A percentile compares a stretch with the other conserved stretches of the same genome.
These are phyloP conservation scores for Hetaerina americana DNA, from an alignment of 1,140 invertebrate species.

Conservation along the genomic window DNA sequence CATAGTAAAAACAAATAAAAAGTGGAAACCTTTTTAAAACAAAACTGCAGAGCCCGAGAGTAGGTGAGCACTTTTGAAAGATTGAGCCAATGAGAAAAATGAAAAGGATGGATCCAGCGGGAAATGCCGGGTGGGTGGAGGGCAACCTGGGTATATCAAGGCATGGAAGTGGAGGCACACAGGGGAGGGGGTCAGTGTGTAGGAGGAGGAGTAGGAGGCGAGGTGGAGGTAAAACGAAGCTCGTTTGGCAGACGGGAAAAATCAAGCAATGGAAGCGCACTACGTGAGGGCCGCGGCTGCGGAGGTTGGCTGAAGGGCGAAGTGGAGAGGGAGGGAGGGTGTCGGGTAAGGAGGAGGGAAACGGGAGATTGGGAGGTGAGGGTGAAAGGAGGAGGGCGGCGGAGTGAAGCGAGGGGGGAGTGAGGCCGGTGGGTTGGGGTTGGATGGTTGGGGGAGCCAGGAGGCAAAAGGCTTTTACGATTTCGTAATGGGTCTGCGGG, in stretches of 20 bases:
- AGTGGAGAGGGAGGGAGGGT: not conserved
- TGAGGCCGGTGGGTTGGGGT: no score
- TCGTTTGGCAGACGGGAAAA: not conserved
- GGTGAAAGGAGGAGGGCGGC: no score
- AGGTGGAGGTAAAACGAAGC: no score
- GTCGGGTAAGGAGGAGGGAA: not conserved
- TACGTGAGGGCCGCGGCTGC: not conserved
- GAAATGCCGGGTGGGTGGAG: not conserved
- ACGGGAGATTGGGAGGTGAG: no score
- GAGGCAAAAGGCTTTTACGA: not conserved
- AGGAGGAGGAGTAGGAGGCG: no score
- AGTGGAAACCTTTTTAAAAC: no score
- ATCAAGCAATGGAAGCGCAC: not conserved
- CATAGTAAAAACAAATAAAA: no score
- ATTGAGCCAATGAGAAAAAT: not conserved
- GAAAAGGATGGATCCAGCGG: not conserved
- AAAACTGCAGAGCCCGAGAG: not conserved
- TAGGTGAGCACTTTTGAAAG: not conserved
- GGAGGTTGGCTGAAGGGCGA: not conserved
- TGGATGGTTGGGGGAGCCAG: not conserved
- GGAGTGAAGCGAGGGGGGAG: no score
- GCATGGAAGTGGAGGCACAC: no score
- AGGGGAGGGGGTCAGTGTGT: no score
- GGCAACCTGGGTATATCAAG: no score
- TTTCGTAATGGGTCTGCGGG: not conserved